Conservation (phyloP, 1,140 invertebrate species). For the Cheumatopsyche charites region DNA sequence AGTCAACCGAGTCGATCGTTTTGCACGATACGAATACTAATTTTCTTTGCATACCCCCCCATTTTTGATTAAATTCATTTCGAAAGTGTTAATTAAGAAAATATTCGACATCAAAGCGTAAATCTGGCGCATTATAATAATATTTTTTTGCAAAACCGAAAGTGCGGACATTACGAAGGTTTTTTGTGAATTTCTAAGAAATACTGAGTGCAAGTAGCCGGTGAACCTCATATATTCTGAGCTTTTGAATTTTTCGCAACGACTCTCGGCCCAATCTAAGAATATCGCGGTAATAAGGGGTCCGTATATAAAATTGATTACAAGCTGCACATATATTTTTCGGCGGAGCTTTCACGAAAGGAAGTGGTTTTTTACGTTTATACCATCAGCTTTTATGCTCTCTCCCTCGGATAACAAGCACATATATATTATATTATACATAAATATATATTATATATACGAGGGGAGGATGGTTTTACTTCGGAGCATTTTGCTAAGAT, state of each 20-base stretch:
- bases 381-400: not conserved
- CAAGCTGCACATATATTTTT: slow-evolving; percentile 6
- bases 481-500: slow-evolving; percentile 8
- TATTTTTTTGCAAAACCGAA: no score
- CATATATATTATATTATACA: no score
- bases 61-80: slow-evolving; percentile 11
- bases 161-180: no score
- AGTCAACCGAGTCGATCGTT: not conserved
- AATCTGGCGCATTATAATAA: no score
- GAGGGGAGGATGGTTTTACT: slow-evolving; percentile 9
- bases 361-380: slow-evolving; percentile 23
- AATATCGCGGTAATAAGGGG: no score
- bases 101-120: no score
- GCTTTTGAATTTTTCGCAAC: no score
- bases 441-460: no score
- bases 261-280: no score
- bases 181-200: no score
- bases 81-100: slow-evolving; percentile 18
- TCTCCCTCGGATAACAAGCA: not conserved
- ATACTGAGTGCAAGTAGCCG: no score
- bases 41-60: slow-evolving; percentile 4
- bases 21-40: not conserved
- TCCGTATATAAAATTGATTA: slow-evolving; percentile 13
- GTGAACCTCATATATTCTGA: no score
- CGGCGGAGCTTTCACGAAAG: slow-evolving; percentile 5